Evolutionary conservation across 1,140 invertebrate species (phyloP).

Genomic region (Plectrocnemia conspersa): DNA sequence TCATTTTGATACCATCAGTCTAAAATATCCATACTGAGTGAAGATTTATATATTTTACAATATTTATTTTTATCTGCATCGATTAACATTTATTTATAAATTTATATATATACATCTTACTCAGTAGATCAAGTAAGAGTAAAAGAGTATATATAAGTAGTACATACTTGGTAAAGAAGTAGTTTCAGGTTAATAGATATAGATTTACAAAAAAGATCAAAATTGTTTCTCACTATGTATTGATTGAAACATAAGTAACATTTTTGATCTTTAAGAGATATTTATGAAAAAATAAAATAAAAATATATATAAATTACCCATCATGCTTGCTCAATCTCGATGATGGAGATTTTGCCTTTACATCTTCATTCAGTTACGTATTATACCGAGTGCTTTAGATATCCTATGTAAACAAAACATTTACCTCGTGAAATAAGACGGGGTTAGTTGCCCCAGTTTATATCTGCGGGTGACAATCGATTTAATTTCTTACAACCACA

Average conservation of each 20-base stretch:
- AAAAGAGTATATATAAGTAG: slow-evolving; percentile 13
- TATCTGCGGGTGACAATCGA: slow-evolving; percentile 25
- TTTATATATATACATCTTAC: too few species aligned
- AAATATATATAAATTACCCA: slow-evolving; percentile 30
- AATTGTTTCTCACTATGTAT: too few species aligned
- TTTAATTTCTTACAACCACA: slow-evolving; percentile 16
- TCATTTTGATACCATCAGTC: too few species aligned
- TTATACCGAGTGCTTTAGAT: slow-evolving; percentile 33
- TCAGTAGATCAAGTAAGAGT: background rate
- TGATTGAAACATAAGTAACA: too few species aligned
- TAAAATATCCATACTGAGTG: too few species aligned
- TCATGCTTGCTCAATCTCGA: slow-evolving; percentile 35
- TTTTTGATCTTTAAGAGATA: too few species aligned
- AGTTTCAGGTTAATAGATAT: slow-evolving; percentile 19
- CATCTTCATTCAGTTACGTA: slow-evolving; percentile 29
- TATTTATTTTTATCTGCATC: too few species aligned
- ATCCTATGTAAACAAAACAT: slow-evolving; percentile 32
- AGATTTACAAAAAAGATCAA: slow-evolving; percentile 14
- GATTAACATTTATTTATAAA: too few species aligned
- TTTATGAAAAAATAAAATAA: slow-evolving; percentile 20
- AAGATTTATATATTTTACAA: too few species aligned
- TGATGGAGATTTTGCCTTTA: slow-evolving; percentile 34
- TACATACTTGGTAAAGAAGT: slow-evolving; percentile 31
- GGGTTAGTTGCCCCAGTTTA: slow-evolving; percentile 21
- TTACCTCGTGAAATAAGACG: slow-evolving; percentile 34